Conservation (phyloP, 1,140 invertebrate genomes). For the Camponotus vicinus region DNA sequence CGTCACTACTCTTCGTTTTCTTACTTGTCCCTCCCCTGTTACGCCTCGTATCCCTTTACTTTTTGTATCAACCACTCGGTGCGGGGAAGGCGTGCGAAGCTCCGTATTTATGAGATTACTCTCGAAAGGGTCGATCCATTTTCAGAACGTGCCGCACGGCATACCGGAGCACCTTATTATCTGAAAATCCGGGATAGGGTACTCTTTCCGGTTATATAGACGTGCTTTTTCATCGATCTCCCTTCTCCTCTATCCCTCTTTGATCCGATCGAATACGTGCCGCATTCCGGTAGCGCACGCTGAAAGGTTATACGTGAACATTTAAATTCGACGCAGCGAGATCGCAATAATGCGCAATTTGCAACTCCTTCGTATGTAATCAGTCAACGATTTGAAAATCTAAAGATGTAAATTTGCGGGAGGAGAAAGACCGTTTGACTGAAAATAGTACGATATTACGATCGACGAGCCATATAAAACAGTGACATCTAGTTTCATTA, state of each 20-base stretch:
- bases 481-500: not conserved
- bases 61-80: slow-evolving; percentile 37
- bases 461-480: not conserved
- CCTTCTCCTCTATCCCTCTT: no score
- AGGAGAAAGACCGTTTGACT: not conserved
- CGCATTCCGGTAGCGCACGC: not conserved
- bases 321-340: slow-evolving; percentile 36
- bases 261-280: slow-evolving; percentile 2
- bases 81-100: slow-evolving; percentile 36
- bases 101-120: slow-evolving; percentile 71
- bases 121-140: slow-evolving; percentile 70
- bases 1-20: slow-evolving; percentile 43
- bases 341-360: slow-evolving; percentile 33
- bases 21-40: not conserved
- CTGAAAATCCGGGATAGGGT: slow-evolving; percentile 65
- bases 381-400: not conserved
- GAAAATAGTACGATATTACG: not conserved
- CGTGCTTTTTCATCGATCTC: slow-evolving; percentile 50
- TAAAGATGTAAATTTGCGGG: slow-evolving; percentile 5
- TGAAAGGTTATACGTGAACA: slow-evolving; percentile 22
- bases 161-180: slow-evolving; percentile 70
- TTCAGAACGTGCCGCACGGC: slow-evolving; percentile 59
- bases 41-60: slow-evolving; percentile 11
- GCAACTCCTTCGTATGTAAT: slow-evolving; percentile 29
- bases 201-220: slow-evolving; percentile 60